Evolutionary conservation across 2,888 invertebrate species (phyloP).

Genomic region (Diaprepes abbreviatus): DNA sequence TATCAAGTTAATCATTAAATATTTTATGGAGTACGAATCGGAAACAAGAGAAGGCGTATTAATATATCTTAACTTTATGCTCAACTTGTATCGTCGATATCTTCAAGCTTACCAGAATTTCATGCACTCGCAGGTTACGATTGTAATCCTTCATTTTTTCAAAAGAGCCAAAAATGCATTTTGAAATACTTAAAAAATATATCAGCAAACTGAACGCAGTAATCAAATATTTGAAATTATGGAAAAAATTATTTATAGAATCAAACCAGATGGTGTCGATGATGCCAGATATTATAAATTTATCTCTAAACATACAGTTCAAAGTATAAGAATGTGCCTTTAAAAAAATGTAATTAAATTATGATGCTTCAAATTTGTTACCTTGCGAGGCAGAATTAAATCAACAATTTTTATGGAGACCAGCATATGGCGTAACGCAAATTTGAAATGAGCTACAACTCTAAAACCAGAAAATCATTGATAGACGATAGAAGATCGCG

Average conservation of each 20-base stretch:
- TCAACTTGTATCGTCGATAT: conserved; percentile 48
- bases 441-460: conserved; percentile 7
- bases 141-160: conserved; percentile 45
- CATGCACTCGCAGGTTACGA: conserved; percentile 51
- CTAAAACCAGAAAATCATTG: too few species aligned
- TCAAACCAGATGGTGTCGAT: conserved; percentile 32
- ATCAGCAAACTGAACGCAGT: conserved; percentile 23
- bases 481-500: too few species aligned
- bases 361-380: conserved; percentile 6
- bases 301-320: conserved; percentile 13
- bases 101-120: conserved; percentile 49
- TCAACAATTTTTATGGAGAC: neutral
- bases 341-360: too few species aligned
- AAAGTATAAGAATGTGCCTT: too few species aligned
- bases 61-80: conserved; percentile 41
- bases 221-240: conserved; percentile 35
- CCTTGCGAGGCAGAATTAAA: conserved; percentile 54
- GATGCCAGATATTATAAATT: too few species aligned
- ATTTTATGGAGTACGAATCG: conserved; percentile 8
- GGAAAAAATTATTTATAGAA: conserved; percentile 48
- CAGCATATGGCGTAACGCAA: conserved; percentile 51
- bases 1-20: neutral
- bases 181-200: too few species aligned
- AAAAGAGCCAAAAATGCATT: neutral
- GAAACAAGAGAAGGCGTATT: conserved; percentile 37